These are phyloP conservation scores for Formica selysi DNA, from an alignment of 1,140 invertebrate species.

Conservation along the genomic window DNA sequence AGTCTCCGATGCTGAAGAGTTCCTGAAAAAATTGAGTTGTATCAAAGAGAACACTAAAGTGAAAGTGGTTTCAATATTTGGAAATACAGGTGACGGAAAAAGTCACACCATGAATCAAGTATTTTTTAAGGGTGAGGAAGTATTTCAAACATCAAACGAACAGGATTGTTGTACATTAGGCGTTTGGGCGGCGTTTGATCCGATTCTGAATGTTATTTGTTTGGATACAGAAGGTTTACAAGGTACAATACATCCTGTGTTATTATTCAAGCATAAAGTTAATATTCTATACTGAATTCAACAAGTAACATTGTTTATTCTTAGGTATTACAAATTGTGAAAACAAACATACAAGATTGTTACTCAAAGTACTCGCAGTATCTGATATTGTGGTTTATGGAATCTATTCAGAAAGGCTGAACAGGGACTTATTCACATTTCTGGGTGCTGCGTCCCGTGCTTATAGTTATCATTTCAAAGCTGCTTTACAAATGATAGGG, in stretches of 20 bases:
- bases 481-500: conserved; percentile 88
- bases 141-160: conserved; percentile 91
- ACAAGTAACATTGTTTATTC: conserved; percentile 49
- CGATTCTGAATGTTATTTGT: conserved; percentile 89
- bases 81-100: conserved; percentile 95
- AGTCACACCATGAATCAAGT: conserved; percentile 93
- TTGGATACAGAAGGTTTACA: conserved; percentile 94
- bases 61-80: conserved; percentile 95
- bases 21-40: conserved; percentile 86
- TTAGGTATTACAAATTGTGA: conserved; percentile 89
- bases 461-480: conserved; percentile 91
- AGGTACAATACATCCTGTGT: conserved; percentile 79
- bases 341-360: conserved; percentile 90
- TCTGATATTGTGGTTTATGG: conserved; percentile 94
- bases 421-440: conserved; percentile 93
- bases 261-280: background rate
- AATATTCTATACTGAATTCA: background rate
- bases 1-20: conserved; percentile 86
- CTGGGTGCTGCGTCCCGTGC: conserved; percentile 92
- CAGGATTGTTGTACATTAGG: conserved; percentile 93
- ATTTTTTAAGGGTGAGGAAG: conserved; percentile 92
- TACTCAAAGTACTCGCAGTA: conserved; percentile 91
- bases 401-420: conserved; percentile 92
- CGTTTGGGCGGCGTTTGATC: conserved; percentile 93
- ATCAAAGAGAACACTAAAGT: conserved; percentile 86